Percentiles rank a stretch among this genome's conserved stretches.
These are phyloP conservation scores for Catharus minimus DNA, from an alignment of 2,113 vertebrate genomes.

Conservation along the genomic window DNA sequence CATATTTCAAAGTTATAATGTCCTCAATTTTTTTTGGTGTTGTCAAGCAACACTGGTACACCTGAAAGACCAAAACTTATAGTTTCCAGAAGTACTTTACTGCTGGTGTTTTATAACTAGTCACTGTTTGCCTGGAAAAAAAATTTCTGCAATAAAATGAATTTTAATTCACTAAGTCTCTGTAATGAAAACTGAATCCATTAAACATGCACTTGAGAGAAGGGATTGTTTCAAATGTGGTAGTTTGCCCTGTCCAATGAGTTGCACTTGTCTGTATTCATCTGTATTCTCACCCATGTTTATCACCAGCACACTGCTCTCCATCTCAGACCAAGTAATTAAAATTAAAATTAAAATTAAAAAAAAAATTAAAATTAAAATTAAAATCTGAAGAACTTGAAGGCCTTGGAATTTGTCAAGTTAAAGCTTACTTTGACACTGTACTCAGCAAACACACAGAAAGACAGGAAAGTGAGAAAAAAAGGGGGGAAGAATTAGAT, in stretches of 20 bases:
- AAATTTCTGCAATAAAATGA: neutral
- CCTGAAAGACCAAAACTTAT: neutral
- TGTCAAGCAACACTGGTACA: neutral
- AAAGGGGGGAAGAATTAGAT: neutral
- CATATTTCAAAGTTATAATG: neutral
- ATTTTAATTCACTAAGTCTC: neutral
- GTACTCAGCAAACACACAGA: neutral
- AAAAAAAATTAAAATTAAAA: no score
- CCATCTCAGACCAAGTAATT: neutral
- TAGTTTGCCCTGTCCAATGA: neutral
- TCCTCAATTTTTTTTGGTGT: neutral
- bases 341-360: no score
- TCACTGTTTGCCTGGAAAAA: neutral
- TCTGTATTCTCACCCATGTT: neutral
- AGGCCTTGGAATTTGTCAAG: neutral
- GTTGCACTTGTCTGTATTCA: neutral
- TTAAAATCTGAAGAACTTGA: neutral
- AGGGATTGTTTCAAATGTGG: neutral
- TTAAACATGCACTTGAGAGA: neutral
- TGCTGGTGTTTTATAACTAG: neutral
- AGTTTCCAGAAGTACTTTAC: neutral
- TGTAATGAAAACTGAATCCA: neutral
- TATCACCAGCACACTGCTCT: neutral
- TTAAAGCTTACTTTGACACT: neutral
- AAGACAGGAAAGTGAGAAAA: neutral